Evolutionary conservation across 2,797 vertebrate species (phyloP), one percentile per base, ranked within the genome.

Genomic region (Valencia hispanica): DNA sequence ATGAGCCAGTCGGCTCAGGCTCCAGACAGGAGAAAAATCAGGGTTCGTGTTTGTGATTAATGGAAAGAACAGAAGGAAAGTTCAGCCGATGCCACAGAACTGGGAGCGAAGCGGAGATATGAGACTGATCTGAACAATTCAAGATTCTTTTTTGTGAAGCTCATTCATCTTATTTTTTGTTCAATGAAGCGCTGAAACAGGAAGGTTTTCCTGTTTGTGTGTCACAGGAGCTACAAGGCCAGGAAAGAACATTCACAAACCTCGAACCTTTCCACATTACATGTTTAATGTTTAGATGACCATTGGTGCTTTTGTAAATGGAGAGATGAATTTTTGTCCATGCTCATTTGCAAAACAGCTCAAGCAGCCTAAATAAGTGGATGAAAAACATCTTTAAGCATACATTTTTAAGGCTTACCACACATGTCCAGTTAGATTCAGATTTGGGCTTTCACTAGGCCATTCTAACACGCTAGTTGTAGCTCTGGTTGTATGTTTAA

Each of bases 31-130:
- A 77, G 81, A 77, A 81, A n/a, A 85, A 75, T 78, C 20, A 27
- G 36, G 8, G 68, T 53, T 78, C 68, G 22, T 57, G 76, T 73
- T 70, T 74, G 81, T 81, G 82, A 88, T 83, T 80, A 81, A 86
- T 65, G 57, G 81, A 74, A 74, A 78, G 79, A 89, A 86, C 70
- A 30, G 75, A 51, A 18, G 69, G 50, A 57, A 14, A 84, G 73
- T 68, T 72, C 76, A 72, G 68, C 6, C 34, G 0, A 8, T 25
- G 79, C 76, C 66, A 76, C 43, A 55, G 36, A 85, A 59, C 50
- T 39, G 65, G 77, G 79, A 47, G 75, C 30, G 22, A 63, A 36
- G 30, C 15, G 75, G 51, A 55, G 68, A 72, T 79, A 27, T 70
- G 39, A 68, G 43, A 34, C 57, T 45, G 27, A 41, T 59, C 57